Base-by-base conservation (phyloP, 2,797 vertebrate genomes). In the Ceryle rudis region DNA sequence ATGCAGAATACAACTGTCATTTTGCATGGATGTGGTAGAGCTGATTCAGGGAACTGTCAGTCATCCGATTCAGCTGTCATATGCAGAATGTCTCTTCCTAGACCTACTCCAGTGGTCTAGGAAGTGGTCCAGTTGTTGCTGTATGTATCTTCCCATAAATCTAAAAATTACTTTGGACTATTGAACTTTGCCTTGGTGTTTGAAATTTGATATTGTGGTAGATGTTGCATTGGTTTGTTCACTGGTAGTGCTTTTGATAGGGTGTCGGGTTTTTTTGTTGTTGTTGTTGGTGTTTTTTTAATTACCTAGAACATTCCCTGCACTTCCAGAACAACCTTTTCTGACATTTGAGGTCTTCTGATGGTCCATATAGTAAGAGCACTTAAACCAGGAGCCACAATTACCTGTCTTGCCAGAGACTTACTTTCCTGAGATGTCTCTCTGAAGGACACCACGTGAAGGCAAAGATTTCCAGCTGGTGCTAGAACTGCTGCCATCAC, bases 41-140 rank as follows among this genome's bases (percentile, higher is more conserved):
- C 54, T 37, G 22, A 37, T 28, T 51, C 42, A 22, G 39, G 33
- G n/a, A 62, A 29, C 64, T n/a, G 31, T 28, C 29, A 31, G 37
- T 15, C 33, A 39, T 18, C 14, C 0, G 0, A 20, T 62, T 54
- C 37, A 57, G 22, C 19, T 46, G 16, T 35, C 1, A 0, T 3
- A 4, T 14, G 17, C 47, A 72, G 65, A 67, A 67, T 47, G 13
- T 66, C 37, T 57, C 51, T 77, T 47, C 58, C 14, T 41, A 46
- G 58, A 19, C 14, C 20, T 62, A 31, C 18, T 61, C 29, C 26
- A 3, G 11, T 33, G 22, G 23, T 39, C 39, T 39, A 14, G 39
- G 39, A 39, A 39, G 39, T 39, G 39, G 39, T 39, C 39, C 39
- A 39, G 39, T 25, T 46, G 10, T 78, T 69, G 41, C 17, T 35